Base-by-base conservation (phyloP, 2,888 invertebrate species). In the Lycophotia porphyrea region DNA sequence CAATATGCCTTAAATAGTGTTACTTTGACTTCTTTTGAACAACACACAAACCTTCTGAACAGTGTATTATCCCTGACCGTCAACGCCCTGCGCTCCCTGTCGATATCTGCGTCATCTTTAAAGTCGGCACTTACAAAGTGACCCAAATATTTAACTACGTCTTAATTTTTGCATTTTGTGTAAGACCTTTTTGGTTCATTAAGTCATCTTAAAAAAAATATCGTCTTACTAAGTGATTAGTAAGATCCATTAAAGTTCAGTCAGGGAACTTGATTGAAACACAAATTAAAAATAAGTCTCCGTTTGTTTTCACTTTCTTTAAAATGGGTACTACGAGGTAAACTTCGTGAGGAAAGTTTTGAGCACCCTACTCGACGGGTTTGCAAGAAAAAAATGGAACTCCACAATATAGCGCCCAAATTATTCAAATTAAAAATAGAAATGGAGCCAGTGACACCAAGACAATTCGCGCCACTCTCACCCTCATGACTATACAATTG, bases 161-260 rank as follows among this genome's bases (percentile, higher is more conserved):
- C n/a, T n/a, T n/a, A n/a, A n/a, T 67, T 70, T 71, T 78, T 67
- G 58, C 58, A 15, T 69, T 65, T 61, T 52, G 44, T 47, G 64
- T 24, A 27, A 60, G 27, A 34, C 27, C 18, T 65, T 72, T 61
- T 34, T 34, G 34, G 13, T 42, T 34, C 27, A 61, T 73, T 47
- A 36, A 36, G 63, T 55, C 21, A 27, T 31, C 18, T 52, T 42
- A n/a, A 7, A n/a, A n/a, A n/a, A n/a, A n/a, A n/a, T n/a, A n/a
- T n/a, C n/a, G n/a, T n/a, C n/a, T n/a, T n/a, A n/a, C n/a, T n/a
- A n/a, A n/a, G n/a, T n/a, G n/a, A n/a, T n/a, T n/a, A n/a, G n/a
- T n/a, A n/a, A n/a, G n/a, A n/a, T n/a, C n/a, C n/a, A n/a, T n/a
- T n/a, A n/a, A n/a, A n/a, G n/a, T n/a, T n/a, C 0, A 36, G 11